A percentile compares a stretch with the other conserved stretches of the same genome.
These are phyloP conservation scores for Aphidoletes aphidimyza DNA, from an alignment of 2,888 invertebrate species.

Conservation along the genomic window DNA sequence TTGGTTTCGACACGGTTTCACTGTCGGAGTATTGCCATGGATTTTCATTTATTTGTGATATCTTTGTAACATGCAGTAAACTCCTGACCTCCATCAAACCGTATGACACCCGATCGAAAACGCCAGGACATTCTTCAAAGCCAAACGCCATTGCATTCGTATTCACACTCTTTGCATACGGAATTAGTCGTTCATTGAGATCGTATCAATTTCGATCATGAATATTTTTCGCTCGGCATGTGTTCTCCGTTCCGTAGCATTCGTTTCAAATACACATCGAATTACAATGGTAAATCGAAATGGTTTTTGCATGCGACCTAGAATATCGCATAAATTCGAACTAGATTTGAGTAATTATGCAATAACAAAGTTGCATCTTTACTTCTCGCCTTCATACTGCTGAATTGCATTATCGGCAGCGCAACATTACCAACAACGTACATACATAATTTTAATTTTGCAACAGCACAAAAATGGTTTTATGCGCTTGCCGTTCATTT, in stretches of 20 bases:
- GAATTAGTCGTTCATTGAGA: background rate
- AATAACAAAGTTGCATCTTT: background rate
- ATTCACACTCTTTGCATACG: too few species aligned
- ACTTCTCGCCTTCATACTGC: background rate
- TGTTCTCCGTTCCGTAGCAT: too few species aligned
- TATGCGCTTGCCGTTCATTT: constrained; percentile 29
- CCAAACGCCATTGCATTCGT: too few species aligned
- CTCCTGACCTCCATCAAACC: background rate
- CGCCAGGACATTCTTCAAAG: background rate
- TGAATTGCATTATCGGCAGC: background rate
- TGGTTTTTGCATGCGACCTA: too few species aligned
- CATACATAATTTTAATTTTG: constrained; percentile 29
- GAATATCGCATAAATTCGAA: background rate
- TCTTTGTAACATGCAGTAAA: constrained; percentile 9
- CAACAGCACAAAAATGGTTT: constrained; percentile 15
- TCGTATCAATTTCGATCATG: background rate
- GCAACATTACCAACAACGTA: too few species aligned
- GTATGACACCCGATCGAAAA: background rate
- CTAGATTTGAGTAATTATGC: constrained; percentile 35
- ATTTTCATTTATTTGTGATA: background rate
- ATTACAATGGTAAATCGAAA: background rate
- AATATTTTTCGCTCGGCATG: too few species aligned
- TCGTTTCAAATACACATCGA: background rate
- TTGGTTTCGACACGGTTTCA: background rate
- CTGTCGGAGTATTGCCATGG: background rate